Conservation (phyloP, 2,888 invertebrate species). For the Rotaria macrura region DNA sequence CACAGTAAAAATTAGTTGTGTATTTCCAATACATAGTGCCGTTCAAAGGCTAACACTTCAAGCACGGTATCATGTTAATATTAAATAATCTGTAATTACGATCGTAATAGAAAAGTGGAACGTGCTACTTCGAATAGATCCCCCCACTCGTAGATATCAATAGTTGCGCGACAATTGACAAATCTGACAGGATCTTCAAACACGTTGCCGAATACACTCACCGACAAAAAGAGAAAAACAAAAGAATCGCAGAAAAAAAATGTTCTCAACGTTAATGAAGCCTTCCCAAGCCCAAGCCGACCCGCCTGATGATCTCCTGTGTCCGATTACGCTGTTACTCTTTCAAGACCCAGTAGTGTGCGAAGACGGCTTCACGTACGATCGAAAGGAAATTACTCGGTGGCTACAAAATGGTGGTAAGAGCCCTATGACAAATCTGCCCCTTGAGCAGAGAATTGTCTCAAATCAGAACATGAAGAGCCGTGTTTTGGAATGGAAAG, state of each 20-base stretch:
- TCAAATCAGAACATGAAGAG: neutral
- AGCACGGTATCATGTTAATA: too few relatives aligned
- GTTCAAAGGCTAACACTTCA: too few relatives aligned
- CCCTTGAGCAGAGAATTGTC: neutral
- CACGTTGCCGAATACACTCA: too few relatives aligned
- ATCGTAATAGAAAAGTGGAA: too few relatives aligned
- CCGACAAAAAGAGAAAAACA: too few relatives aligned
- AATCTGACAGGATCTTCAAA: too few relatives aligned
- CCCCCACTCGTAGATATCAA: too few relatives aligned
- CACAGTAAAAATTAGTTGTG: too few relatives aligned
- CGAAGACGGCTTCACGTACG: neutral
- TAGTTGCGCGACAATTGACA: too few relatives aligned
- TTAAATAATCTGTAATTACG: too few relatives aligned
- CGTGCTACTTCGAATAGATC: too few relatives aligned
- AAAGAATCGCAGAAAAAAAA: neutral
- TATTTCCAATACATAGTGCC: too few relatives aligned
- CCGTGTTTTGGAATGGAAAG: neutral
- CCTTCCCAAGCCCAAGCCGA: neutral
- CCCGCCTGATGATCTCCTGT: neutral
- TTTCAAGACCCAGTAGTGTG: neutral
- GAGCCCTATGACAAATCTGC: neutral
- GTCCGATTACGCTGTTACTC: neutral
- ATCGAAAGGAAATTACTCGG: neutral
- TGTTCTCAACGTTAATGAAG: neutral
- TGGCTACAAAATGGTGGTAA: neutral